Conservation (phyloP, 1,140 invertebrate species). For the Drosophila tani region DNA sequence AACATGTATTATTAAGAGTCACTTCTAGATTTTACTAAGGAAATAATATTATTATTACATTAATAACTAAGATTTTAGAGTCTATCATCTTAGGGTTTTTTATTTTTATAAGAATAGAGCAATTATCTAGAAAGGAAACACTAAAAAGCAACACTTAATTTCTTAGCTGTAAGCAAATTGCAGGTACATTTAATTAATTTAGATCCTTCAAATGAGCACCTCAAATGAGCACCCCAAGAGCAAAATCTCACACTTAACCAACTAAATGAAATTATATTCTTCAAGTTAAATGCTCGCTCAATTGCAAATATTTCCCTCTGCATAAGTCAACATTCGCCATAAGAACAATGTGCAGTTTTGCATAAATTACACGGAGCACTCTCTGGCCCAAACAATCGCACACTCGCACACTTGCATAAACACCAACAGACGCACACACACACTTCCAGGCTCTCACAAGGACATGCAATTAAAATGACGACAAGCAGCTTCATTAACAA, state of each 20-base stretch:
- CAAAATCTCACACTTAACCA: slow-evolving; percentile 4
- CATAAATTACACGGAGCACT: slow-evolving; percentile 55
- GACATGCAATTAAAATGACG: slow-evolving; percentile 75
- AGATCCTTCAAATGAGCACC: not conserved
- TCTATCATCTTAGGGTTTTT: too few species aligned
- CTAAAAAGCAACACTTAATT: not conserved
- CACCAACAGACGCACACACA: not conserved
- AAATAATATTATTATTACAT: too few species aligned
- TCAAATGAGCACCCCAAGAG: slow-evolving; percentile 17
- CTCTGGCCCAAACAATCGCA: slow-evolving; percentile 30
- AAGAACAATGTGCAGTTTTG: slow-evolving; percentile 48
- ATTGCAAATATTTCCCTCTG: slow-evolving; percentile 28
- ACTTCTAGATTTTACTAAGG: too few species aligned
- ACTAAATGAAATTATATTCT: slow-evolving; percentile 41
- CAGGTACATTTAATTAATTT: slow-evolving; percentile 4
- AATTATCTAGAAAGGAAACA: not conserved
- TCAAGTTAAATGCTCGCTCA: slow-evolving; percentile 27
- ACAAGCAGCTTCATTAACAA: slow-evolving; percentile 79
- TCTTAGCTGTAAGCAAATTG: not conserved
- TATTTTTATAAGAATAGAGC: not conserved
- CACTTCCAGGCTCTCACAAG: slow-evolving; percentile 19
- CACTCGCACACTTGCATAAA: not conserved
- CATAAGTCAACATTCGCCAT: slow-evolving; percentile 43
- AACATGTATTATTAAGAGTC: too few species aligned
- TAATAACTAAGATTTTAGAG: too few species aligned